Evolutionary conservation across 1,140 invertebrate genomes (phyloP).

Genomic region (Cryptotermes secundus): DNA sequence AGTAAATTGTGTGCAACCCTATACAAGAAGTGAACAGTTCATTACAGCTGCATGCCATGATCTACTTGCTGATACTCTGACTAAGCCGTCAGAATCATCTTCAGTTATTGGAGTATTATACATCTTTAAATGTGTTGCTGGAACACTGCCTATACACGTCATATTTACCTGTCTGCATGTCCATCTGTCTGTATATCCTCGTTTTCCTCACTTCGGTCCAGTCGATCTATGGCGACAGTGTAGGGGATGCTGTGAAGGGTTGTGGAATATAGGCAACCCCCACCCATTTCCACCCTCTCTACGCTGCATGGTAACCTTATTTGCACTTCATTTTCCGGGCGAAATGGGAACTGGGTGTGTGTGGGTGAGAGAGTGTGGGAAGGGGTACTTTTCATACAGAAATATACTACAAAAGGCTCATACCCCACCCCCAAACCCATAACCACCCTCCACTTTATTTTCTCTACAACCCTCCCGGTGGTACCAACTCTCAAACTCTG

Average conservation of each 20-base stretch:
- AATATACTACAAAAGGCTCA: not conserved
- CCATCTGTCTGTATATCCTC: not conserved
- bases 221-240: not conserved
- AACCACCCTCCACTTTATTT: not conserved
- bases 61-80: too few species aligned
- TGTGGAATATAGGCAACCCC: not conserved
- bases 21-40: too few species aligned
- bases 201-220: slow-evolving; percentile 1
- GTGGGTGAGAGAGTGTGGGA: not conserved
- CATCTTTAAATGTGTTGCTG: not conserved
- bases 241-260: not conserved
- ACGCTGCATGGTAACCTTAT: not conserved
- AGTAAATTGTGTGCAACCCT: too few species aligned
- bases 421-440: not conserved
- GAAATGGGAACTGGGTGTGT: slow-evolving; percentile 6
- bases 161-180: not conserved
- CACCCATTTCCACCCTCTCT: not conserved
- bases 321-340: slow-evolving; percentile 14
- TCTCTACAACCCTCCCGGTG: not conserved
- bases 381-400: not conserved
- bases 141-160: not conserved
- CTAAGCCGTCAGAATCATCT: too few species aligned
- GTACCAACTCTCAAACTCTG: not conserved
- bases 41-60: too few species aligned
- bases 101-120: too few species aligned